Percentiles rank a stretch among this genome's conserved stretches.
Evolutionary conservation across 2,113 vertebrate species (phyloP).

Genomic region (Thymallus thymallus): DNA sequence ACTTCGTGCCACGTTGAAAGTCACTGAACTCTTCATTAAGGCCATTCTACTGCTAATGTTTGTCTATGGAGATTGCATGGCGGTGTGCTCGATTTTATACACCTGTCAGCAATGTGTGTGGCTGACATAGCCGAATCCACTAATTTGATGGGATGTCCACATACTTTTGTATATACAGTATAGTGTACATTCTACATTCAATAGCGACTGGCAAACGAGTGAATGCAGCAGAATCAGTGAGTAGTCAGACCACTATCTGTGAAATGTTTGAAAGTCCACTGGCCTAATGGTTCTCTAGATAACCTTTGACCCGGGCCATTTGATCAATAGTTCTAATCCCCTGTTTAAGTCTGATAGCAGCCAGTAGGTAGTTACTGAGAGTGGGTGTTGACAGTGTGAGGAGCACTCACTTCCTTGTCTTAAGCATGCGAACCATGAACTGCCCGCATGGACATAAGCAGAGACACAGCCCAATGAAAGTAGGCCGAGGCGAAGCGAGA

Average conservation of each 20-base stretch:
- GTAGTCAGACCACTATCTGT: not conserved
- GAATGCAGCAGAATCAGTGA: not conserved
- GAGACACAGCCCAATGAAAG: not conserved
- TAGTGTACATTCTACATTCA: too few relatives aligned
- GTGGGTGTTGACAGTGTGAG: slow-evolving; percentile 1
- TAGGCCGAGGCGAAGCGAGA: not conserved
- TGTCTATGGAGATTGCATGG: too few relatives aligned
- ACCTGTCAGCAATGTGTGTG: too few relatives aligned
- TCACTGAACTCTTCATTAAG: too few relatives aligned
- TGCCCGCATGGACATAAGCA: not conserved
- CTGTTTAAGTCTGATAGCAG: not conserved
- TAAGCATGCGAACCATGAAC: not conserved
- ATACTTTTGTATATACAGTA: too few relatives aligned
- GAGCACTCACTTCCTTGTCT: not conserved
- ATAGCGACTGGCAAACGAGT: not conserved
- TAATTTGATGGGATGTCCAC: too few relatives aligned
- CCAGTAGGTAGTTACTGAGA: not conserved
- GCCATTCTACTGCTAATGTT: too few relatives aligned
- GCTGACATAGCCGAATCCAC: too few relatives aligned
- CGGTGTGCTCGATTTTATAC: too few relatives aligned
- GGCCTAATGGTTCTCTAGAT: not conserved
- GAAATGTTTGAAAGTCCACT: not conserved
- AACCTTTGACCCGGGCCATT: not conserved
- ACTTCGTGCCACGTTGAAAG: too few relatives aligned
- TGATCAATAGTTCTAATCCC: not conserved